A percentile compares a stretch with the other conserved stretches of the same genome.
Conservation (phyloP, 1,140 invertebrate genomes). For the Papilio glaucus region DNA sequence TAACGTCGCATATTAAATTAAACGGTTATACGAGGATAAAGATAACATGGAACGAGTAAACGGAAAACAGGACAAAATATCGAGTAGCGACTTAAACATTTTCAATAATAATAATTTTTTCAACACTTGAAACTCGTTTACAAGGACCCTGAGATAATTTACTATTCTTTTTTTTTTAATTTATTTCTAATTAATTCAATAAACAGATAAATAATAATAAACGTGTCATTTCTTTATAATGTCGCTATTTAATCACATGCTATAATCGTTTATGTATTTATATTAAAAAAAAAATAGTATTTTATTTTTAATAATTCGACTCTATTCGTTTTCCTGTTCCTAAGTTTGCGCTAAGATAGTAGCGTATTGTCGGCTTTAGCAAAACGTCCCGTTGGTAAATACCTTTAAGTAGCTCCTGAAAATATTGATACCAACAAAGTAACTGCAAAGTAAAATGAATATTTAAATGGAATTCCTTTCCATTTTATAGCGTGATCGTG, state of each 20-base stretch:
- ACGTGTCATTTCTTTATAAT: too few species aligned
- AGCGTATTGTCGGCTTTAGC: conserved; percentile 44
- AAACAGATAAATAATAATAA: too few species aligned
- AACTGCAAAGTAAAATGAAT: conserved; percentile 17
- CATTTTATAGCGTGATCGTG: neutral
- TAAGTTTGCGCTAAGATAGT: conserved; percentile 39
- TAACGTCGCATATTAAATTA: conserved; percentile 71
- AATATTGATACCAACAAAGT: conserved; percentile 27
- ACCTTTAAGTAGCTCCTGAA: conserved; percentile 37
- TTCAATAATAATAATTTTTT: neutral
- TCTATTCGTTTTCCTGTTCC: conserved; percentile 1
- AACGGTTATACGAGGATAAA: conserved; percentile 65
- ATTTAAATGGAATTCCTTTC: neutral
- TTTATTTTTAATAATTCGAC: neutral
- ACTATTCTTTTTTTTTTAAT: neutral
- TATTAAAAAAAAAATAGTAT: neutral
- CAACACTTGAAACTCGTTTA: neutral
- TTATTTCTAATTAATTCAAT: too few species aligned
- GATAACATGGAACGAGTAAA: conserved; percentile 65
- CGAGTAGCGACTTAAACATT: conserved; percentile 29
- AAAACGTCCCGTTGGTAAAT: conserved; percentile 40
- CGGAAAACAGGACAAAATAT: conserved; percentile 50
- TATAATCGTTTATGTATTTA: neutral
- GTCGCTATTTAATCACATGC: neutral
- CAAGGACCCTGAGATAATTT: too few species aligned